These are phyloP conservation scores for Mohoua ochrocephala DNA, from an alignment of 2,113 vertebrate genomes.

Conservation along the genomic window DNA sequence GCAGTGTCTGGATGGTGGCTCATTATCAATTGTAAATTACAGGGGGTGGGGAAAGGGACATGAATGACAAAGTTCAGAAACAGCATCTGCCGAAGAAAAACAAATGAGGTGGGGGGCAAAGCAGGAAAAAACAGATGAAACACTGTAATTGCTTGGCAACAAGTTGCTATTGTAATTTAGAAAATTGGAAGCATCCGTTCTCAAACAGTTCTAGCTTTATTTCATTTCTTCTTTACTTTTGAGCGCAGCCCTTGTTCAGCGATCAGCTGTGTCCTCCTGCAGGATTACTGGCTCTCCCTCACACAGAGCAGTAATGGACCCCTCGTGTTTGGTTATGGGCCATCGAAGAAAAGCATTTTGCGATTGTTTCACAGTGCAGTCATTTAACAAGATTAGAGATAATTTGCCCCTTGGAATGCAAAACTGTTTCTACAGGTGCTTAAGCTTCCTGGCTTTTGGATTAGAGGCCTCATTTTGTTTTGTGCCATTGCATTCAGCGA, in stretches of 20 bases:
- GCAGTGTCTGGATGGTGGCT: constrained; percentile 1
- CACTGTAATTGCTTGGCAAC: constrained; percentile 52
- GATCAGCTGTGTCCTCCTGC: constrained; percentile 54
- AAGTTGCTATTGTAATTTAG: constrained; percentile 66
- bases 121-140: constrained; percentile 57
- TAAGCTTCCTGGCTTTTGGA: constrained; percentile 68
- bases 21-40: constrained; percentile 53
- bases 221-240: constrained; percentile 9
- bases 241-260: constrained; percentile 17
- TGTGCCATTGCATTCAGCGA: constrained; percentile 46
- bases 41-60: neutral
- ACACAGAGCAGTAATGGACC: constrained; percentile 12
- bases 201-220: constrained; percentile 55
- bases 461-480: constrained; percentile 62
- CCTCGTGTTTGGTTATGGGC: constrained; percentile 33
- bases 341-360: constrained; percentile 36
- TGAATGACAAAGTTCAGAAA: constrained; percentile 43
- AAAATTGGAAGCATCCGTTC: constrained; percentile 69
- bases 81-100: constrained; percentile 64
- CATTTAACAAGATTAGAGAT: constrained; percentile 67
- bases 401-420: constrained; percentile 65
- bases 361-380: constrained; percentile 47
- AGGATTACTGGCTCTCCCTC: constrained; percentile 5
- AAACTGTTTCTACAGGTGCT: constrained; percentile 72
- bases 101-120: constrained; percentile 49